Evolutionary conservation across 1,140 invertebrate species (phyloP).

Genomic region (Plectus sambesii): DNA sequence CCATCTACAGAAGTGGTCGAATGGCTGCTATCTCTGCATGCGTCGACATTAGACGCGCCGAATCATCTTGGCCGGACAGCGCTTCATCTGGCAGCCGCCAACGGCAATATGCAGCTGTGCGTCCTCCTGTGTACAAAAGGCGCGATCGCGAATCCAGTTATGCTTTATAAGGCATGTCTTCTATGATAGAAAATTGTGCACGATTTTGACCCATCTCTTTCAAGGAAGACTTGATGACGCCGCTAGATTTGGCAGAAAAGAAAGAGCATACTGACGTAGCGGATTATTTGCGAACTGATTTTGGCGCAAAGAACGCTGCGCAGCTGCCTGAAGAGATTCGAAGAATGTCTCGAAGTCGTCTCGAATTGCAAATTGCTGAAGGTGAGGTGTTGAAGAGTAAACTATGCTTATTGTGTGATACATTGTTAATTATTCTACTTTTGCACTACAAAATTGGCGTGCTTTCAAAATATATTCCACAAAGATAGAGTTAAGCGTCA

Average conservation of each 20-base stretch:
- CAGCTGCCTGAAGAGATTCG: conserved; percentile 21
- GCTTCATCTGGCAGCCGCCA: conserved; percentile 81
- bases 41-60: conserved; percentile 69
- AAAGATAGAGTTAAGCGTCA: too few species aligned
- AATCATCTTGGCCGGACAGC: conserved; percentile 84
- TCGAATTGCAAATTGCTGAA: conserved; percentile 20
- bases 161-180: conserved; percentile 38
- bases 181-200: not conserved
- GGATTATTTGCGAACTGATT: conserved; percentile 25
- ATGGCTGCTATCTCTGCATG: conserved; percentile 70
- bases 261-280: conserved; percentile 27
- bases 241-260: conserved; percentile 32
- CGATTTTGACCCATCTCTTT: too few species aligned
- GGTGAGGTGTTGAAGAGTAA: too few species aligned
- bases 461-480: too few species aligned
- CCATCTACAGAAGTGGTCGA: conserved; percentile 38
- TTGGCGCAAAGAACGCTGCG: conserved; percentile 11
- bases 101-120: conserved; percentile 85
- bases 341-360: too few species aligned
- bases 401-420: too few species aligned
- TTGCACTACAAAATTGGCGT: too few species aligned
- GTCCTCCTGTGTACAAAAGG: conserved; percentile 49
- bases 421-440: too few species aligned
- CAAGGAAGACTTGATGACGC: conserved; percentile 25
- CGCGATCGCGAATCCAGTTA: conserved; percentile 47